Percentiles rank a stretch among this genome's conserved stretches.
phyloP scores from a whole-genome alignment of 2,113 vertebrate genomes.

The Indri indri region DNA sequence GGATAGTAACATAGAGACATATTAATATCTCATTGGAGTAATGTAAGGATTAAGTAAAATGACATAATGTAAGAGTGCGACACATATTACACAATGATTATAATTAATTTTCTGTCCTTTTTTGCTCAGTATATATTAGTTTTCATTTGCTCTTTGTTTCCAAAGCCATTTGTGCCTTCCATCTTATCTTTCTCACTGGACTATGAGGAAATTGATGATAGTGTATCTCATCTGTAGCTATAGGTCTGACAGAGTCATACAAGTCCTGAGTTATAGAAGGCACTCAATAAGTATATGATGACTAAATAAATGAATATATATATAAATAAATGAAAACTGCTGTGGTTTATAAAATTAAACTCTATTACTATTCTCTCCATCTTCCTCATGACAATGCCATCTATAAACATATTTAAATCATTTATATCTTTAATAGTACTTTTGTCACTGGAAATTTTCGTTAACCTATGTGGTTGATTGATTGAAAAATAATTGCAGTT shows the following conservation, averaged over 20 bases:
- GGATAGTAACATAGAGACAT: not conserved
- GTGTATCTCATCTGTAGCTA: not conserved
- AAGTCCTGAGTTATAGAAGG: not conserved
- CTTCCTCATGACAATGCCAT: not conserved
- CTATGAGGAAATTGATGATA: not conserved
- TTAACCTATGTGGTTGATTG: not conserved
- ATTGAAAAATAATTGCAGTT: not conserved
- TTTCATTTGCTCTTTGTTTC: not conserved
- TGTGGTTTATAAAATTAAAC: not conserved
- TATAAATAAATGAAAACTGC: not conserved
- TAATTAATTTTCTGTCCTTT: not conserved
- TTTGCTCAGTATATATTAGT: not conserved
- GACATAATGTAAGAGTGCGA: not conserved
- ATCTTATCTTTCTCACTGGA: not conserved
- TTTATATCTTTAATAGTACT: not conserved
- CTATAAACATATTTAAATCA: not conserved
- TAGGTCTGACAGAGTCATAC: not conserved
- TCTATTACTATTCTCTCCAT: not conserved
- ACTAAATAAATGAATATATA: not conserved
- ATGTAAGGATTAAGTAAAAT: not conserved
- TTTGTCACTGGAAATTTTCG: not conserved
- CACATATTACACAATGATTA: not conserved
- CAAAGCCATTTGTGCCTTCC: not conserved
- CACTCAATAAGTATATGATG: not conserved
- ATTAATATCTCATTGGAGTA: not conserved